Evolutionary conservation across 2,888 invertebrate genomes (phyloP).

Genomic region (Gryllus longicercus): DNA sequence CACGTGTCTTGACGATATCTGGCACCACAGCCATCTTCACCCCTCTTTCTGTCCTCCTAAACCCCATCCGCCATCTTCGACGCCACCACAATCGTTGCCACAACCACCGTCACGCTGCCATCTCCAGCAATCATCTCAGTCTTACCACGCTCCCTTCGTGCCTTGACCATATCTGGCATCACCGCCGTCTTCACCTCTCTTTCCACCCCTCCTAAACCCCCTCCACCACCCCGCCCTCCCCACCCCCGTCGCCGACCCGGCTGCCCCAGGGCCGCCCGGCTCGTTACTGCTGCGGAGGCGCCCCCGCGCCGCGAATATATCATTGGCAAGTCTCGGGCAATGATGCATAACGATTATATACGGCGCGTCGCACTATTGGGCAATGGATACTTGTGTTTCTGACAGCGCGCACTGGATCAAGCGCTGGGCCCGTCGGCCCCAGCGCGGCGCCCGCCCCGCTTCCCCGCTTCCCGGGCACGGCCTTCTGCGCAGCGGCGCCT

Average conservation of each 20-base stretch:
- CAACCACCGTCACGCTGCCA: no score
- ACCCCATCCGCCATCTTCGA: background rate
- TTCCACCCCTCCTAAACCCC: background rate
- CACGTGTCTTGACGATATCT: no score
- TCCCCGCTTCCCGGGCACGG: no score
- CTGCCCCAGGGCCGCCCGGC: background rate
- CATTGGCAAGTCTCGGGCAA: slow-evolving; percentile 1
- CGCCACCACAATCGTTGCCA: background rate
- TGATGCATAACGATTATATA: slow-evolving; percentile 6
- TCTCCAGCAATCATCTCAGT: background rate
- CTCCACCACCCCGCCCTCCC: background rate
- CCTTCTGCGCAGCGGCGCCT: no score
- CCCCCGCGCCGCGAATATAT: background rate
- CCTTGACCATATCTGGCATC: background rate
- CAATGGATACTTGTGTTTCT: background rate
- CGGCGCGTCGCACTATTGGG: background rate
- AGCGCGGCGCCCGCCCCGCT: no score
- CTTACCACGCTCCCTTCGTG: background rate
- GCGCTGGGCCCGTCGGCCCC: background rate
- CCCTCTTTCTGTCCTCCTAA: background rate
- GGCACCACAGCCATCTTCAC: no score
- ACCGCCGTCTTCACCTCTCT: background rate
- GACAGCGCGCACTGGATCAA: slow-evolving; percentile 1
- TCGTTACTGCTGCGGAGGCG: no score
- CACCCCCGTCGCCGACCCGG: background rate